These are phyloP conservation scores for Teleopsis dalmanni DNA, from an alignment of 1,140 invertebrate species.

Conservation along the genomic window DNA sequence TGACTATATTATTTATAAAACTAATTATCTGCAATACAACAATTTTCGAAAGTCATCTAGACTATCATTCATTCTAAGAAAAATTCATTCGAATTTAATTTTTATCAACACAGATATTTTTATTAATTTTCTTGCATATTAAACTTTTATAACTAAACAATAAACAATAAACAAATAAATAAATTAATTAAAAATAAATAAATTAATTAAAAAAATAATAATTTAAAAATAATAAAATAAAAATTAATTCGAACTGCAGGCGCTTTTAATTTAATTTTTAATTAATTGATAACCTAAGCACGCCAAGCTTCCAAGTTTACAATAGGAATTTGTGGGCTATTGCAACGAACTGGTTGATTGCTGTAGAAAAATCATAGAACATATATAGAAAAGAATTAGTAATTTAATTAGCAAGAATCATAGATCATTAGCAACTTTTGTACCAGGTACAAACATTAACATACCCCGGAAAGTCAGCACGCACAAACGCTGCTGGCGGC, in stretches of 20 bases:
- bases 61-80: too few relatives aligned
- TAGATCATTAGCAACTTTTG: neutral
- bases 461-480: slow-evolving; percentile 50
- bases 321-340: slow-evolving; percentile 45
- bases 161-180: too few relatives aligned
- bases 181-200: too few relatives aligned
- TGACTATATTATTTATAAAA: too few relatives aligned
- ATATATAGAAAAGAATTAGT: neutral
- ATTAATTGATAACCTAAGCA: slow-evolving; percentile 12
- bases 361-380: slow-evolving; percentile 40
- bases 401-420: neutral
- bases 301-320: slow-evolving; percentile 47
- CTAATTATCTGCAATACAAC: too few relatives aligned
- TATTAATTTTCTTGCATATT: too few relatives aligned
- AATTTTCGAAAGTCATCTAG: too few relatives aligned
- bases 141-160: too few relatives aligned
- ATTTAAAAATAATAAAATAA: neutral
- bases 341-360: slow-evolving; percentile 50
- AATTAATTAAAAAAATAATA: neutral
- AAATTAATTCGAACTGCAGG: neutral
- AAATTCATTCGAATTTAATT: too few relatives aligned
- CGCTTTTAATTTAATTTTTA: too few relatives aligned
- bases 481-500: slow-evolving; percentile 51
- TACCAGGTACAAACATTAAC: slow-evolving; percentile 16
- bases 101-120: too few relatives aligned